Conservation (phyloP, 2,797 vertebrate species). For the Sphenodon punctatus region DNA sequence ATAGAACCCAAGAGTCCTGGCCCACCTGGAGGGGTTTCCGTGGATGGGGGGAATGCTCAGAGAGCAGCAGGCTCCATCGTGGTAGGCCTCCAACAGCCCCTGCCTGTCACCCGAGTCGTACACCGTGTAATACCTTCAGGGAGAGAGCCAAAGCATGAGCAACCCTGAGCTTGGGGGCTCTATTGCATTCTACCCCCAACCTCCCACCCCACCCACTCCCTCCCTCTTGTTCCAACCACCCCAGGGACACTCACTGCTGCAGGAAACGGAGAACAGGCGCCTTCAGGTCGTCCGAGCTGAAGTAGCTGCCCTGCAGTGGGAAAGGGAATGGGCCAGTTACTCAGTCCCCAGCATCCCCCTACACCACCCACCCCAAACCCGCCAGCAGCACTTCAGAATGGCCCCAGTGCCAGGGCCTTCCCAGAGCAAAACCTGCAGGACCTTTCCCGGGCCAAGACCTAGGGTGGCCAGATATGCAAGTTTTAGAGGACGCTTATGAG, state of each 20-base stretch:
- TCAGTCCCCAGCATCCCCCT: not conserved
- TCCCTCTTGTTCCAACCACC: not conserved
- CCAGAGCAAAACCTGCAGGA: no score
- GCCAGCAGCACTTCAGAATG: no score
- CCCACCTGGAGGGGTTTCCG: constrained; percentile 83
- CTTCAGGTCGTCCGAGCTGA: constrained; percentile 87
- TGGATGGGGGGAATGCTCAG: constrained; percentile 81
- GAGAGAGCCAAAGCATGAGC: no score
- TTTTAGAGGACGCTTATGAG: no score
- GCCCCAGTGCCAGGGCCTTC: not conserved
- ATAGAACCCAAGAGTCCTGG: no score
- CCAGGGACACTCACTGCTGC: constrained; percentile 83
- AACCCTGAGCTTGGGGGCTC: no score
- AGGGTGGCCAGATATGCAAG: no score
- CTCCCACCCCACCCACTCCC: not conserved
- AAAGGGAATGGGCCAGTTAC: not conserved
- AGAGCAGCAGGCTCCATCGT: constrained; percentile 89
- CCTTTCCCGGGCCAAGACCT: no score
- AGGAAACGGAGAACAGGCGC: constrained; percentile 84
- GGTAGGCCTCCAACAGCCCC: constrained; percentile 88
- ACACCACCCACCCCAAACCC: no score
- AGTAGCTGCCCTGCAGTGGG: constrained; percentile 86
- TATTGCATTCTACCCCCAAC: no score
- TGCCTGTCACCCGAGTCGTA: constrained; percentile 91
- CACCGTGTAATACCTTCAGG: constrained; percentile 82